Conservation (phyloP, 2,797 vertebrate genomes). For the Delichon dasypus region DNA sequence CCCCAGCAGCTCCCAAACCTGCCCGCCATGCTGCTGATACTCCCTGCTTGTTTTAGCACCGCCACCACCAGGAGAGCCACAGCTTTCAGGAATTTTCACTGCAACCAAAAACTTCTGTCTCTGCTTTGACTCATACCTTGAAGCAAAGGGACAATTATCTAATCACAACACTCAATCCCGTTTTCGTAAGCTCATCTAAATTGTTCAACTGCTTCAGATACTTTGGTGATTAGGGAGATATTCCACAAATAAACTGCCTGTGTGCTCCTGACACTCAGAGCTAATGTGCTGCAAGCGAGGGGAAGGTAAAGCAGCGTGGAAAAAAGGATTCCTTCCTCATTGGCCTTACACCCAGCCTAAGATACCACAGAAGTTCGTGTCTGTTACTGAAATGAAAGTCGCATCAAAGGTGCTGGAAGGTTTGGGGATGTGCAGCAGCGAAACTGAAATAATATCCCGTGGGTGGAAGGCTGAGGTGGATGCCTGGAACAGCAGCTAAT, state of each 20-base stretch:
- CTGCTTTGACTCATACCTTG: constrained; percentile 26
- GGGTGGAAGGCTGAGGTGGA: background rate
- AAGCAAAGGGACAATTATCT: constrained; percentile 61
- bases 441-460: background rate
- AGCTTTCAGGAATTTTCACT: background rate
- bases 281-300: background rate
- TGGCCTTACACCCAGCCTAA: background rate
- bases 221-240: constrained; percentile 25
- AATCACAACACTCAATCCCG: constrained; percentile 48
- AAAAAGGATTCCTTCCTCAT: constrained; percentile 6
- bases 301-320: background rate
- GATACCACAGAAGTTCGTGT: background rate
- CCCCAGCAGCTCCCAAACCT: background rate
- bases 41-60: background rate
- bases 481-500: background rate
- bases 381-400: background rate
- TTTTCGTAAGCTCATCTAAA: constrained; percentile 33
- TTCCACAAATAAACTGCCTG: constrained; percentile 31
- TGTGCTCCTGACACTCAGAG: background rate
- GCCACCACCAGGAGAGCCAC: background rate
- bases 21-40: background rate
- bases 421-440: background rate
- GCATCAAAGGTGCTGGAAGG: background rate
- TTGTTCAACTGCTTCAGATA: constrained; percentile 22
- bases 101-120: background rate